Conservation (phyloP, 2,888 invertebrate genomes). For the Drosophila pseudotakahashii region DNA sequence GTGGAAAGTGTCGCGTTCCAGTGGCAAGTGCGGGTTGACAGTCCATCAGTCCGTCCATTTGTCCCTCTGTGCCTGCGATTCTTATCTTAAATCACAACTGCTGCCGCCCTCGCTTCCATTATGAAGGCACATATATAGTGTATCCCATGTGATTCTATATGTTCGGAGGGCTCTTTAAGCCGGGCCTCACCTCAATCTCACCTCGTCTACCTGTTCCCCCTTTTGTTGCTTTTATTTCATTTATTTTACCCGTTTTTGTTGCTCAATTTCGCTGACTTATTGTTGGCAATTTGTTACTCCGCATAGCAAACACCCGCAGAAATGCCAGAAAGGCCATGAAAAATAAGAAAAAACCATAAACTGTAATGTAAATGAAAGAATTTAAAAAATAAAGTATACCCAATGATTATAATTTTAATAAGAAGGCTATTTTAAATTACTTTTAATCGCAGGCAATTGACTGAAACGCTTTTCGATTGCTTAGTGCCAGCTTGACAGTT, state of each 20-base stretch:
- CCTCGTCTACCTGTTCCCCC: constrained; percentile 24
- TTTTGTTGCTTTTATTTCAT: constrained; percentile 1
- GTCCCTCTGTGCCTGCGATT: constrained; percentile 11
- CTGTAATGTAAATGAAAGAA: too few relatives aligned
- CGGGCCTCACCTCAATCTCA: constrained; percentile 24
- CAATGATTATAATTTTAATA: too few relatives aligned
- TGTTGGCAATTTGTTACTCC: constrained; percentile 66
- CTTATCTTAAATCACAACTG: constrained; percentile 65
- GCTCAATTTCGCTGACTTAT: constrained; percentile 71
- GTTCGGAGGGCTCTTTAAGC: constrained; percentile 23
- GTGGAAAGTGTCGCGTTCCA: constrained; percentile 30
- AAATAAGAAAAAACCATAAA: background rate
- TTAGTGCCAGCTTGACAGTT: background rate
- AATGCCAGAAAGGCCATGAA: background rate
- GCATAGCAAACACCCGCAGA: constrained; percentile 2
- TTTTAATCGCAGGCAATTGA: background rate
- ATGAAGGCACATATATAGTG: constrained; percentile 7
- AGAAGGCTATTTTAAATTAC: too few relatives aligned
- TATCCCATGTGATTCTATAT: background rate
- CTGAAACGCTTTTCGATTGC: constrained; percentile 4
- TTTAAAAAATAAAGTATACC: too few relatives aligned
- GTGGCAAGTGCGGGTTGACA: constrained; percentile 22
- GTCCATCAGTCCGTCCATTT: background rate
- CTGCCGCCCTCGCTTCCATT: constrained; percentile 49
- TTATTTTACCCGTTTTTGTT: constrained; percentile 38